Conservation (phyloP, 1,140 invertebrate genomes). For the Pseudomyrmex sp. region DNA sequence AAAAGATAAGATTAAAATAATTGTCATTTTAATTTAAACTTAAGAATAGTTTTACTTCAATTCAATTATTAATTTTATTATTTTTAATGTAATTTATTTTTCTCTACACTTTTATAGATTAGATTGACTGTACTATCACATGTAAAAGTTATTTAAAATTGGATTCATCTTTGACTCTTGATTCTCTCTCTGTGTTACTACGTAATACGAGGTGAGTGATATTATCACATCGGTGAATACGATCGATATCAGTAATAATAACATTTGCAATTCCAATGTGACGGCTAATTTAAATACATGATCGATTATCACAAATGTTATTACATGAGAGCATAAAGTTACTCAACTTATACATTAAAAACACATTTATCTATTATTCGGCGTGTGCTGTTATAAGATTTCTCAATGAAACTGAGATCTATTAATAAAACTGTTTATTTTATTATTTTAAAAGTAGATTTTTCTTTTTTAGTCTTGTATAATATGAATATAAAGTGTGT, state of each 20-base stretch:
- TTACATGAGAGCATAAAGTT: conserved; percentile 1
- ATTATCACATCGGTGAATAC: conserved; percentile 31
- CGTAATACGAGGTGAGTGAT: conserved; percentile 11
- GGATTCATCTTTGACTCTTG: background rate
- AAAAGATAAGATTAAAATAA: conserved; percentile 5
- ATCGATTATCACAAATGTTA: conserved; percentile 52
- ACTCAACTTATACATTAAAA: conserved; percentile 25
- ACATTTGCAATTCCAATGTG: conserved; percentile 50
- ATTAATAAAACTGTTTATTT: conserved; percentile 17
- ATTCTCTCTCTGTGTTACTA: conserved; percentile 16
- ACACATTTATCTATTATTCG: background rate
- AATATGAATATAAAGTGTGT: background rate
- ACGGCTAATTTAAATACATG: conserved; percentile 52
- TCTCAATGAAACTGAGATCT: conserved; percentile 5
- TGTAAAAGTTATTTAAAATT: conserved; percentile 3
- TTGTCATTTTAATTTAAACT: too few relatives aligned
- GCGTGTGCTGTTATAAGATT: background rate
- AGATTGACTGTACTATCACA: background rate
- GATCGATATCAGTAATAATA: conserved; percentile 53
- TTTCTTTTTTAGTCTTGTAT: background rate
- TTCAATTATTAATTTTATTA: too few relatives aligned
- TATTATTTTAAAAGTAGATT: background rate
- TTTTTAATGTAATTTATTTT: background rate
- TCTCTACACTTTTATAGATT: background rate
- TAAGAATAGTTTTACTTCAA: too few relatives aligned